A percentile compares a stretch with the other conserved stretches of the same genome.
Conservation (phyloP, 2,113 vertebrate genomes). For the Corythornis madagascariensis region DNA sequence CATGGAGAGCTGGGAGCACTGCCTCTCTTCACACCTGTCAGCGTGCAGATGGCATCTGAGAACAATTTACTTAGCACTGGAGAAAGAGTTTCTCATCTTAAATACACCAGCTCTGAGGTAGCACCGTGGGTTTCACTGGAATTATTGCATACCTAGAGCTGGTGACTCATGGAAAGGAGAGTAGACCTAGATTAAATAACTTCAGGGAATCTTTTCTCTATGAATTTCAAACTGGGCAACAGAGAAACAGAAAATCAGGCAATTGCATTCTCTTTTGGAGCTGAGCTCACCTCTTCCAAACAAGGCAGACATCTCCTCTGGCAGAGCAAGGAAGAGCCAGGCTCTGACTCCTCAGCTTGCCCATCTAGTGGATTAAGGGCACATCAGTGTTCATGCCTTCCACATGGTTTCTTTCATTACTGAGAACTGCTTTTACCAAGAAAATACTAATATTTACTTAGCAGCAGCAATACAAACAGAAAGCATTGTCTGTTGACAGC, state of each 20-base stretch:
- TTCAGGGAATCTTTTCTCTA: conserved; percentile 24
- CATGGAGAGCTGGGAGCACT: conserved; percentile 24
- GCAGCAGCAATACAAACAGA: neutral
- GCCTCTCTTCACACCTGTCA: conserved; percentile 32
- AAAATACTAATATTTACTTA: conserved; percentile 3
- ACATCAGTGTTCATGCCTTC: neutral
- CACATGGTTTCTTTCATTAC: neutral
- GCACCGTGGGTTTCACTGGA: neutral
- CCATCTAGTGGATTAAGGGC: conserved; percentile 16
- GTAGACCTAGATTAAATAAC: conserved; percentile 8
- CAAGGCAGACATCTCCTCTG: neutral
- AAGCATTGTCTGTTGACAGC: neutral
- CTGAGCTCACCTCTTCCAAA: neutral
- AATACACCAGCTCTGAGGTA: neutral
- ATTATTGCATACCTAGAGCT: neutral
- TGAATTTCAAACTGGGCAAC: conserved; percentile 21
- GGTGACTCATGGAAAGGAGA: neutral
- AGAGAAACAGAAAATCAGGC: conserved; percentile 16
- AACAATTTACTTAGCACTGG: conserved; percentile 31
- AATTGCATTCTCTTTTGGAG: conserved; percentile 19
- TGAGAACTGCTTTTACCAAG: neutral
- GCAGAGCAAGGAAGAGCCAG: neutral
- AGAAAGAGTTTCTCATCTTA: conserved; percentile 8
- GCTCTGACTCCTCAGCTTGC: neutral
- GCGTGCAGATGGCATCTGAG: conserved; percentile 11